Evolutionary conservation across 2,797 vertebrate species (phyloP).

Genomic region (Chrosomus eos): DNA sequence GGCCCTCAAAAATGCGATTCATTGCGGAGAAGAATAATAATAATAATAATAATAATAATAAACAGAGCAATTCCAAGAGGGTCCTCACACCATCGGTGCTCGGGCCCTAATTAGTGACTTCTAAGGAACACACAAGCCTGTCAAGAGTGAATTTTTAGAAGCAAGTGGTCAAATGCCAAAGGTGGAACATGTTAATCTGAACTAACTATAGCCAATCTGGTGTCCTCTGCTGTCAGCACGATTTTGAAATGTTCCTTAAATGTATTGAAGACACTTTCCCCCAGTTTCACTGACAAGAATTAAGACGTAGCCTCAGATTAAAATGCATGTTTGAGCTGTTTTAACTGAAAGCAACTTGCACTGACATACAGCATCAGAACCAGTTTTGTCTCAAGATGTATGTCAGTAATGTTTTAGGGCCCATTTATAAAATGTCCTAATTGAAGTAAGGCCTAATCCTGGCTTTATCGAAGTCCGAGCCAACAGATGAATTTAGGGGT

Average conservation of each 20-base stretch:
- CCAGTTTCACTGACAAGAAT: not conserved
- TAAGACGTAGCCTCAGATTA: not conserved
- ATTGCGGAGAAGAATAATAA: too few species aligned
- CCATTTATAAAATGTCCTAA: not conserved
- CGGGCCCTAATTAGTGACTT: conserved; percentile 32
- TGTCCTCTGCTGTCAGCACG: conserved; percentile 37
- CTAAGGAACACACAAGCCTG: conserved; percentile 34
- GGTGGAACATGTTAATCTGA: conserved; percentile 19
- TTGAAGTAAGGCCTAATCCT: too few species aligned
- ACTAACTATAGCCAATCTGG: conserved; percentile 17
- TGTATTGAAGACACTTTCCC: not conserved
- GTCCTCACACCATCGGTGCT: too few species aligned
- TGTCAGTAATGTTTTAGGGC: too few species aligned
- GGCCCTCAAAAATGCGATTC: too few species aligned
- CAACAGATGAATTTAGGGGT: not conserved
- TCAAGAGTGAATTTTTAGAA: conserved; percentile 2
- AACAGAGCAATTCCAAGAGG: too few species aligned
- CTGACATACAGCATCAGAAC: not conserved
- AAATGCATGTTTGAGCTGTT: not conserved
- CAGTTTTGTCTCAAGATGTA: too few species aligned
- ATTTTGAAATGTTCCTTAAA: not conserved
- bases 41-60: too few species aligned
- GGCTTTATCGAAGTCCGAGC: not conserved
- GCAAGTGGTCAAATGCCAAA: conserved; percentile 35
- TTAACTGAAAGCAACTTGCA: not conserved